Evolutionary conservation across 2,797 vertebrate species (phyloP), one percentile per base, ranked within the genome.

Genomic region (Psittacula derbiana): DNA sequence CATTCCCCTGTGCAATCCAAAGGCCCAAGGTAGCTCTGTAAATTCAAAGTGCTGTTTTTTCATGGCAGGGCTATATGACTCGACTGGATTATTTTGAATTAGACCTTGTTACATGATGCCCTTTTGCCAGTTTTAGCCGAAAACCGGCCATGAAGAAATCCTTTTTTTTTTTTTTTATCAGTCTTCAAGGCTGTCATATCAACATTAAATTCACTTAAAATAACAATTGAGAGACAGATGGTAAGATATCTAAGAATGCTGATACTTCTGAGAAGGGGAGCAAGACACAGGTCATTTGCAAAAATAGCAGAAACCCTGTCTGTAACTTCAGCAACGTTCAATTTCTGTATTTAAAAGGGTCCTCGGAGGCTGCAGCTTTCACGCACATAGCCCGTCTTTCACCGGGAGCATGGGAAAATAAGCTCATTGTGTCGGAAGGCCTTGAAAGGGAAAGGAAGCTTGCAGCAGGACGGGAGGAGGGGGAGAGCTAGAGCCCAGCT

Each of bases 401-500:
- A 83, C 82, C 67, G 62, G 86, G 83, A 95, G 75, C 95, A 84
- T 92, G 93, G 81, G 89, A 89, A 49, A 74, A 95, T 86, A 81
- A 95, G 86, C 76, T 88, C 80, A 88, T 92, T 96, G 93, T 96
- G 92, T 95, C 55, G 10, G 74, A 95, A 89, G 86, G 74, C 90
- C 93, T 97, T 97, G 95, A 95, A 97, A 94, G 78, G 92, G 73
- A 97, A 97, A 90, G 91, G 74, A 95, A 80, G 70, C 58, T 94
- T 82, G 71, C 14, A 19, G 71, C 58, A 75, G 69, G 70, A 40
- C 1, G 28, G 80, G 88, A 89, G 73, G 76, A 90, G 93, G 75
- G 88, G 82, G 86, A 91, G 40, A 80, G 90, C 73, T 27, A 81
- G 41, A 93, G 61, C 21, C 17, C 60, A 61, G 75, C 96, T 97